Conservation (phyloP, 2,113 vertebrate genomes). For the Hippocampus guttulatus region DNA sequence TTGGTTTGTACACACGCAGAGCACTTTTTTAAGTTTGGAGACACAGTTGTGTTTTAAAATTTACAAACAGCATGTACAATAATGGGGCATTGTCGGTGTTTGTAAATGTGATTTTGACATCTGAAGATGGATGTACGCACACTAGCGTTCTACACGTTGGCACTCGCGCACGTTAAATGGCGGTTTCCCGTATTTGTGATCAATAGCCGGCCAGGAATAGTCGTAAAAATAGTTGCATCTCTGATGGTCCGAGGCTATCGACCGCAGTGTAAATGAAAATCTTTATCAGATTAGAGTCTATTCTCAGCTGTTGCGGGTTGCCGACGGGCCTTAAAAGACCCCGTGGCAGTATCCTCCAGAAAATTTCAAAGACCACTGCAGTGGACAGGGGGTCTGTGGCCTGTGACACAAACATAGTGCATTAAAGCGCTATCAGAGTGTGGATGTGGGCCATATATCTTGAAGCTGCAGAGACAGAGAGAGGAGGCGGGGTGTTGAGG, state of each 20-base stretch:
- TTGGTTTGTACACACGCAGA: background rate
- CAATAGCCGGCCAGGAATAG: slow-evolving; percentile 68
- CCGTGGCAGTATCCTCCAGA: slow-evolving; percentile 45
- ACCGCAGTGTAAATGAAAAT: slow-evolving; percentile 75
- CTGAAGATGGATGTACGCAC: slow-evolving; percentile 38
- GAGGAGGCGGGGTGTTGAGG: slow-evolving; percentile 29
- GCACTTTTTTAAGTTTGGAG: background rate
- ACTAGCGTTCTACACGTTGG: slow-evolving; percentile 15
- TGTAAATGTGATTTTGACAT: slow-evolving; percentile 29
- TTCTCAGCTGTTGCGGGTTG: slow-evolving; percentile 61
- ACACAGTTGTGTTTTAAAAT: background rate
- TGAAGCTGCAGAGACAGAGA: slow-evolving; percentile 54
- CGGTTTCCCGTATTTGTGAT: slow-evolving; percentile 70
- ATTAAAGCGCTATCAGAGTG: slow-evolving; percentile 71
- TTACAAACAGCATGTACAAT: background rate
- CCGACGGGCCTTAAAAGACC: slow-evolving; percentile 41
- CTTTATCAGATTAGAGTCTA: slow-evolving; percentile 74
- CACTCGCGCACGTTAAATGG: slow-evolving; percentile 54
- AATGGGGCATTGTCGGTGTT: background rate
- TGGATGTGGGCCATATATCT: slow-evolving; percentile 72
- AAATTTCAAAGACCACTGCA: slow-evolving; percentile 65
- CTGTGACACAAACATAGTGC: slow-evolving; percentile 73
- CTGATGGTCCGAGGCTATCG: slow-evolving; percentile 70
- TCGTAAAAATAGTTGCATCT: slow-evolving; percentile 75
- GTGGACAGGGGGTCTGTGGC: slow-evolving; percentile 71